Conservation (phyloP, 2,113 vertebrate genomes). For the Menidia beryllina region DNA sequence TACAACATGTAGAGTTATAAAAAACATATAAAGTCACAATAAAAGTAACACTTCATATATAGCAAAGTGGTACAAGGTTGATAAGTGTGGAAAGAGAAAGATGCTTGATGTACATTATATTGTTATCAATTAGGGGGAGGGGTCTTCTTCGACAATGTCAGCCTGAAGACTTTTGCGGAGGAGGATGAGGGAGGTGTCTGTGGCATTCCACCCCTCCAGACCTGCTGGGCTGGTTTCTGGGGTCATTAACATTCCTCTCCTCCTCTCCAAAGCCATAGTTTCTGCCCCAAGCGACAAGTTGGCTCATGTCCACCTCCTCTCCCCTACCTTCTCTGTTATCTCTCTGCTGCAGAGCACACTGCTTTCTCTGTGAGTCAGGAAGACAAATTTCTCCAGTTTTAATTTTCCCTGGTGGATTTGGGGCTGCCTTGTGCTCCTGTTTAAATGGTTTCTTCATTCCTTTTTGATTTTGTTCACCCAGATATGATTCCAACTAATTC, state of each 20-base stretch:
- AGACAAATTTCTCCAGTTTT: slow-evolving; percentile 31
- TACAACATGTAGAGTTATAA: background rate
- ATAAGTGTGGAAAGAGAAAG: background rate
- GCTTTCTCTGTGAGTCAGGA: slow-evolving; percentile 24
- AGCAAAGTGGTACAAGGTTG: background rate
- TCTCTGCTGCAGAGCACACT: slow-evolving; percentile 55
- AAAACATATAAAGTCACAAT: background rate
- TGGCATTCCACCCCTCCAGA: slow-evolving; percentile 73
- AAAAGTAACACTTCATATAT: background rate
- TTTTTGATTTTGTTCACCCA: slow-evolving; percentile 7
- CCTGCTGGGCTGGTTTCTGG: slow-evolving; percentile 78
- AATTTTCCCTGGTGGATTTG: slow-evolving; percentile 28
- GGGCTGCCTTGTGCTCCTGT: slow-evolving; percentile 11
- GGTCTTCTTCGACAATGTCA: slow-evolving; percentile 9
- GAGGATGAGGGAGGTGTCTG: slow-evolving; percentile 60
- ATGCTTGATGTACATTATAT: slow-evolving; percentile 14
- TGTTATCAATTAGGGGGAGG: background rate
- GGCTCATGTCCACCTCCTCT: slow-evolving; percentile 71
- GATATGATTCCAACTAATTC: slow-evolving; percentile 26
- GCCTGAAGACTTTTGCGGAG: slow-evolving; percentile 16
- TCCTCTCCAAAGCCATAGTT: slow-evolving; percentile 55
- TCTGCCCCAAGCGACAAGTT: slow-evolving; percentile 66
- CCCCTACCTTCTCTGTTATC: slow-evolving; percentile 57
- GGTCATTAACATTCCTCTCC: slow-evolving; percentile 81
- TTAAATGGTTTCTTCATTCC: background rate